These are phyloP conservation scores for Papilio polytes DNA, from an alignment of 1,140 invertebrate species.

Conservation along the genomic window DNA sequence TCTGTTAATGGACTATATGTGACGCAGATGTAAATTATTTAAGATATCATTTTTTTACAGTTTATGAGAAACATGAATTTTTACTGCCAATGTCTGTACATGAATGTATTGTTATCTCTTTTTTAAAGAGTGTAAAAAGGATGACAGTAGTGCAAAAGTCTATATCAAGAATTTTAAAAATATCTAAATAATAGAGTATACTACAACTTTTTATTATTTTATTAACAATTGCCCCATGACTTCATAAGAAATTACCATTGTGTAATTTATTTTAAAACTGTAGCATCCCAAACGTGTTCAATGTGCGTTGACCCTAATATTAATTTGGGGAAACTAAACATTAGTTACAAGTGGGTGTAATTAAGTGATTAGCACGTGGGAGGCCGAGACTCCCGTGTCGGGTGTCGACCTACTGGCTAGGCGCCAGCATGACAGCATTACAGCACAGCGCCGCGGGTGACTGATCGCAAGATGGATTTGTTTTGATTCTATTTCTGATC, in stretches of 20 bases:
- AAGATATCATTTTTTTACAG: background rate
- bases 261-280: background rate
- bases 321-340: background rate
- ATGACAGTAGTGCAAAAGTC: background rate
- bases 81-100: too few species aligned
- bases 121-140: too few species aligned
- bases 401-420: background rate
- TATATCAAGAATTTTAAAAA: too few species aligned
- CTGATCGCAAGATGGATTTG: background rate
- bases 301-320: background rate
- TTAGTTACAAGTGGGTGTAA: background rate
- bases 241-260: background rate
- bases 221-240: too few species aligned
- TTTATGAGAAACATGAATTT: too few species aligned
- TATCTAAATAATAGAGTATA: too few species aligned
- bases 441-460: background rate
- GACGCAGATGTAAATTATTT: background rate
- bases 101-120: too few species aligned
- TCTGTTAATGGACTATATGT: background rate
- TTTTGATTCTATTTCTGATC: background rate
- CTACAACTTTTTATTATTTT: too few species aligned
- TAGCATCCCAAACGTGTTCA: background rate
- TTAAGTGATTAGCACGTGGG: slow-evolving; percentile 3
- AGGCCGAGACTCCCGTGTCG: background rate
- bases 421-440: background rate